Evolutionary conservation across 2,888 invertebrate genomes (phyloP).

Genomic region (Rhogogaster chlorosoma): DNA sequence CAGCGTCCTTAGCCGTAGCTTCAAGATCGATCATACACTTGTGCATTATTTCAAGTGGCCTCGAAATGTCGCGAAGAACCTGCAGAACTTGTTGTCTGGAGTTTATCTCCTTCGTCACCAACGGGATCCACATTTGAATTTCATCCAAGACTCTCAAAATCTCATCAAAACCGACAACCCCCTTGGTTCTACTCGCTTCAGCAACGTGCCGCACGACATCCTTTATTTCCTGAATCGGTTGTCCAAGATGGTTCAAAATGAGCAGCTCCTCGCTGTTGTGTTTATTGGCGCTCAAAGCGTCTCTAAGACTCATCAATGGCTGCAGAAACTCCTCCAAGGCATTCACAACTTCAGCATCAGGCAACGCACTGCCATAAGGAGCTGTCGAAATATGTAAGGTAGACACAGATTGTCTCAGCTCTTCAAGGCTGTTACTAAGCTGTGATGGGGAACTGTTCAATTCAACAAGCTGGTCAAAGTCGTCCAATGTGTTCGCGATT

Average conservation of each 20-base stretch:
- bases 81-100: constrained; percentile 63
- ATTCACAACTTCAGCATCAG: constrained; percentile 54
- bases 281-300: constrained; percentile 55
- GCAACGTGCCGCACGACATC: constrained; percentile 57
- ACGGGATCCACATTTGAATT: constrained; percentile 61
- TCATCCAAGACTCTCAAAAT: constrained; percentile 55
- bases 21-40: constrained; percentile 48
- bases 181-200: not conserved
- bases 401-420: constrained; percentile 61
- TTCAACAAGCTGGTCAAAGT: constrained; percentile 66
- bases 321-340: constrained; percentile 58
- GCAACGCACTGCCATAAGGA: constrained; percentile 46
- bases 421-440: constrained; percentile 65
- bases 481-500: constrained; percentile 66
- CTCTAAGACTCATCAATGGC: constrained; percentile 60
- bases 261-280: constrained; percentile 60
- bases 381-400: constrained; percentile 54
- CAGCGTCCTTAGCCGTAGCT: constrained; percentile 33
- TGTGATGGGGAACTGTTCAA: constrained; percentile 60
- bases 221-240: constrained; percentile 64
- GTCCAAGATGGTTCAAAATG: constrained; percentile 64
- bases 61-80: constrained; percentile 64
- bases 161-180: not conserved
- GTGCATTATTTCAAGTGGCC: constrained; percentile 58
- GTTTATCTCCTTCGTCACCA: constrained; percentile 59